Conservation (phyloP, 2,797 vertebrate genomes). For the Decapterus maruadsi region DNA sequence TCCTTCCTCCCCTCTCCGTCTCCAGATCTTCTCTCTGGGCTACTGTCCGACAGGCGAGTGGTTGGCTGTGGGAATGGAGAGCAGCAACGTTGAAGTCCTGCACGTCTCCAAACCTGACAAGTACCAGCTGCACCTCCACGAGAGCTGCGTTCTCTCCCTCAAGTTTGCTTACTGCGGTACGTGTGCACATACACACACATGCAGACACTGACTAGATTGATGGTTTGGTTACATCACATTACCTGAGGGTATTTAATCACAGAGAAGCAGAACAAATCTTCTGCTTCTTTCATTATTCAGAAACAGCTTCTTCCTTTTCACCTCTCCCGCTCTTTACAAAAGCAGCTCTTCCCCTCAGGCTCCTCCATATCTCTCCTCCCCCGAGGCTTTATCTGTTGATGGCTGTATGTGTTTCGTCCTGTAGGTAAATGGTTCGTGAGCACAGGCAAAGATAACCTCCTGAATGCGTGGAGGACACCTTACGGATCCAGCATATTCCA, state of each 20-base stretch:
- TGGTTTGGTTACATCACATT: slow-evolving; percentile 39
- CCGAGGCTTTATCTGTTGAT: slow-evolving; percentile 61
- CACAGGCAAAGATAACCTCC: slow-evolving; percentile 95
- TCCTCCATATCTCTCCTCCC: slow-evolving; percentile 28
- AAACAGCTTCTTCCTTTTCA: slow-evolving; percentile 31
- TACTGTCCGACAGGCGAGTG: slow-evolving; percentile 85
- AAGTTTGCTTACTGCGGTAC: slow-evolving; percentile 85
- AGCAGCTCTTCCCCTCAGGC: background rate
- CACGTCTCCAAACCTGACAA: slow-evolving; percentile 86
- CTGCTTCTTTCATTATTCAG: slow-evolving; percentile 53
- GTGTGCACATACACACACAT: background rate
- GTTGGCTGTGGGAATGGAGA: slow-evolving; percentile 85
- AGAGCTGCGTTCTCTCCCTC: slow-evolving; percentile 86
- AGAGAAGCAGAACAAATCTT: slow-evolving; percentile 24
- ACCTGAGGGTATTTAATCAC: slow-evolving; percentile 50
- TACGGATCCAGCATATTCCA: slow-evolving; percentile 96
- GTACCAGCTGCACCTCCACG: slow-evolving; percentile 87
- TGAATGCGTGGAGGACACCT: slow-evolving; percentile 94
- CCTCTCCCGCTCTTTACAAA: slow-evolving; percentile 26
- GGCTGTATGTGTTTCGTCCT: slow-evolving; percentile 62
- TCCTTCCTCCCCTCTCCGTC: background rate
- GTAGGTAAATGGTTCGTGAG: slow-evolving; percentile 97
- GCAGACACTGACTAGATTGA: background rate
- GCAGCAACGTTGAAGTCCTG: slow-evolving; percentile 85
- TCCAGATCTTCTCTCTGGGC: slow-evolving; percentile 83